Conservation (phyloP, 2,888 invertebrate species). For the Xylota segnis region DNA sequence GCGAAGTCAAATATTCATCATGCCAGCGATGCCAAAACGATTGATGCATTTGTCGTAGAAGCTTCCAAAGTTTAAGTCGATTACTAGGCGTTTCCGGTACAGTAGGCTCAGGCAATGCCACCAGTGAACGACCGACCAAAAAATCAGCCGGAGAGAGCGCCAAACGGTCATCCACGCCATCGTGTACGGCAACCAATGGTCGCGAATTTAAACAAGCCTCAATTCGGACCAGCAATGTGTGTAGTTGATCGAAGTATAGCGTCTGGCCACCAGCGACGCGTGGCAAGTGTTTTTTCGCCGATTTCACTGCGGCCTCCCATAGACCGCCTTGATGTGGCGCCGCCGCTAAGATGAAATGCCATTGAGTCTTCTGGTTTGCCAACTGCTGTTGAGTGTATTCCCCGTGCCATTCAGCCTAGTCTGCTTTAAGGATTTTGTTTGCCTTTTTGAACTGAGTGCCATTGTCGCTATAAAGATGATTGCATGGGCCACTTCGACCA, state of each 20-base stretch:
- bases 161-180: constrained; percentile 10
- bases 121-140: constrained; percentile 25
- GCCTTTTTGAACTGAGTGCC: constrained; percentile 35
- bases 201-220: constrained; percentile 34
- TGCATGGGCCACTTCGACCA: constrained; percentile 10
- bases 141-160: constrained; percentile 20
- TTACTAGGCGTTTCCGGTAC: neutral
- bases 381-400: constrained; percentile 36
- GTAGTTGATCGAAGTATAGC: constrained; percentile 13
- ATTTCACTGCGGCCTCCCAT: constrained; percentile 55
- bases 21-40: constrained; percentile 28
- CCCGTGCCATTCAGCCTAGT: constrained; percentile 14
- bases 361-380: constrained; percentile 18
- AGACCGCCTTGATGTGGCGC: no score
- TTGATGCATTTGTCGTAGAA: constrained; percentile 33
- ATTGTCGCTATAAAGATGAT: no score
- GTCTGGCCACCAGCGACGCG: constrained; percentile 13
- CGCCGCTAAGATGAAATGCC: constrained; percentile 27
- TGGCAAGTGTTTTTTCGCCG: constrained; percentile 37
- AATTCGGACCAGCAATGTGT: constrained; percentile 34
- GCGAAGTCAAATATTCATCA: constrained; percentile 28
- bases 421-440: constrained; percentile 14
- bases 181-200: constrained; percentile 20
- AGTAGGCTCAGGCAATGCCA: constrained; percentile 11
- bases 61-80: constrained; percentile 10